These are phyloP conservation scores for Lethocerus indicus DNA, from an alignment of 1,140 invertebrate species.

Conservation along the genomic window DNA sequence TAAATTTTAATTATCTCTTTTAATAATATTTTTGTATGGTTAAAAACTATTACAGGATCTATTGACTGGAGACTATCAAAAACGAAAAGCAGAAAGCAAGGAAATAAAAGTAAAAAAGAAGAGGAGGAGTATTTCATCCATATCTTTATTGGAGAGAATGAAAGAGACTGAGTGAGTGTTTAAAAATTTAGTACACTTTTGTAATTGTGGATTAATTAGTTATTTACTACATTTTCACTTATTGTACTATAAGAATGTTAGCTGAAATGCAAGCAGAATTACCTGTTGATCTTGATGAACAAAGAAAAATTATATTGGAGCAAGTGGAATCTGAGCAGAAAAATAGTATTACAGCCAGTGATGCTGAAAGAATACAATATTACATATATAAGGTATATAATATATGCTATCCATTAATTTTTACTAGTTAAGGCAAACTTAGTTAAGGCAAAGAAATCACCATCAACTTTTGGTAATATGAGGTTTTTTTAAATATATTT, in stretches of 20 bases:
- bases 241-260: slow-evolving; percentile 4
- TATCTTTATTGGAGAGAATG: slow-evolving; percentile 6
- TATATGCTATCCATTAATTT: neutral
- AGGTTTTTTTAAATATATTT: slow-evolving; percentile 1
- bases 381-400: slow-evolving; percentile 15
- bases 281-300: slow-evolving; percentile 32
- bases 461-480: slow-evolving; percentile 1
- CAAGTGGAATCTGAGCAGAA: slow-evolving; percentile 20
- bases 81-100: slow-evolving; percentile 6
- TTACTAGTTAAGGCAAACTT: neutral
- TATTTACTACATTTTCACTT: slow-evolving; percentile 2
- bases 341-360: slow-evolving; percentile 20
- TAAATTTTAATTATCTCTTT: too few relatives aligned
- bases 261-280: slow-evolving; percentile 23
- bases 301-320: slow-evolving; percentile 23
- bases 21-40: too few relatives aligned
- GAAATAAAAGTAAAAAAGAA: slow-evolving; percentile 9
- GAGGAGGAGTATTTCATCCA: slow-evolving; percentile 15
- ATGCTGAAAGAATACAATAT: slow-evolving; percentile 27
- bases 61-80: slow-evolving; percentile 28
- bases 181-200: neutral
- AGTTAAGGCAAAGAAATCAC: neutral
- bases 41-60: slow-evolving; percentile 28
- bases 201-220: neutral
- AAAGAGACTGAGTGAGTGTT: neutral